Percentiles rank a stretch among this genome's conserved stretches.
Conservation (phyloP, 1,140 invertebrate genomes). For the Drosophila navojoa region DNA sequence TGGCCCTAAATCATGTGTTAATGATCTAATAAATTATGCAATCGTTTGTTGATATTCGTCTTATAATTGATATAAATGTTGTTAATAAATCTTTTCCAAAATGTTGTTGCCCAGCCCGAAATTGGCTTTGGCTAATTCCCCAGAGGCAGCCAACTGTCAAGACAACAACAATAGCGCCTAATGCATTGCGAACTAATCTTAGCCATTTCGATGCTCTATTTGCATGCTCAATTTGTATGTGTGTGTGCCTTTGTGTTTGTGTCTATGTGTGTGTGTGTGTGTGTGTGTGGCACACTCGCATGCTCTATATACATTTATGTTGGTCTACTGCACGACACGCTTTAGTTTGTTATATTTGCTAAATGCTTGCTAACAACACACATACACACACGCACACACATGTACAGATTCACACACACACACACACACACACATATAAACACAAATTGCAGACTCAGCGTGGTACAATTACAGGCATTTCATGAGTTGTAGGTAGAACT, state of each 20-base stretch:
- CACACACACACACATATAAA: conserved; percentile 9
- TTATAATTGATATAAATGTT: not conserved
- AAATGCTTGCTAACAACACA: conserved; percentile 59
- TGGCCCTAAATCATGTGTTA: not conserved
- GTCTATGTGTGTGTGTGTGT: not conserved
- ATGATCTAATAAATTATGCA: conserved; percentile 2
- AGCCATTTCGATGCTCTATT: conserved; percentile 64
- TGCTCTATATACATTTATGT: conserved; percentile 6
- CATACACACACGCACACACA: conserved; percentile 17
- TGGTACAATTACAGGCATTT: conserved; percentile 58
- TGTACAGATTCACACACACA: conserved; percentile 1
- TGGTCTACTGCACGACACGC: conserved; percentile 12
- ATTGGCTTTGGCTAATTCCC: not conserved
- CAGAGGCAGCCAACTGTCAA: not conserved
- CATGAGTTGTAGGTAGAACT: conserved; percentile 2
- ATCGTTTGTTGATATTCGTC: not conserved
- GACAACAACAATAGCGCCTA: conserved; percentile 24
- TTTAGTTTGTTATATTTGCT: conserved; percentile 75
- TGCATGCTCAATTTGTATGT: conserved; percentile 34
- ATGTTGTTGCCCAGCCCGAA: not conserved
- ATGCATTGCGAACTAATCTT: conserved; percentile 56
- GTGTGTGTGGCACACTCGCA: conserved; percentile 30
- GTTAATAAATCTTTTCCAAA: not conserved
- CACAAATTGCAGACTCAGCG: conserved; percentile 29
- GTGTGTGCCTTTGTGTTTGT: not conserved